Evolutionary conservation across 2,888 invertebrate genomes (phyloP), one percentile per base, ranked within the genome.

Genomic region (Drosophila nigricruria): DNA sequence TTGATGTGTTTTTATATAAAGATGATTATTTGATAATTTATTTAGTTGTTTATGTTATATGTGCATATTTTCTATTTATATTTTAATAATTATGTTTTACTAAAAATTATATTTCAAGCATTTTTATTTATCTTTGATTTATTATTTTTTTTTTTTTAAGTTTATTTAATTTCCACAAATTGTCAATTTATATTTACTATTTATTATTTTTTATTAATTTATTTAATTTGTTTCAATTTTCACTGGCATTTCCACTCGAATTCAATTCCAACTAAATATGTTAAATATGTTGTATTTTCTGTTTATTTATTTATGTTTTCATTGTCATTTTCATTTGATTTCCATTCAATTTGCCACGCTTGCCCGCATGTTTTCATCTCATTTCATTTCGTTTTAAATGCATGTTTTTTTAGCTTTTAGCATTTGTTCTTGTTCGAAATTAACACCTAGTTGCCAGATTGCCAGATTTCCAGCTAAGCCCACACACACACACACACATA

Each of bases 391-490:
- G 56, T 59, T 77, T 61, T 50, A 54, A 80, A 64, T 65, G 47
- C 20, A 25, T 57, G 64, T 78, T 82, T 72, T 82, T 47, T 68
- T 58, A 63, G 69, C 73, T 70, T 66, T 64, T 69, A 56, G 70
- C 67, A 70, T 86, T 81, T 86, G 81, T 79, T 71, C 73, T 58
- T 58, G 42, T 20, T 18, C 74, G 59, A 70, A 85, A 83, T 85
- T 85, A 83, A 88, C 85, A 85, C 83, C 78, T 88, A 83, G 73
- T 76, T 74, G 86, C 81, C 64, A 85, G 73, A 86, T 76, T 74
- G 86, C 81, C 64, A 85, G 73, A 86, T 78, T 85, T 85, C 88
- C 81, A 81, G 76, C 73, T 77, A 88, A 79, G 52, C 65, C 63
- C 64, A 60, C 70, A 70, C 61, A 47, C 38, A 32, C 30, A 9